These are phyloP conservation scores for Calosoma granatense DNA, from an alignment of 1,140 invertebrate genomes.

Conservation along the genomic window DNA sequence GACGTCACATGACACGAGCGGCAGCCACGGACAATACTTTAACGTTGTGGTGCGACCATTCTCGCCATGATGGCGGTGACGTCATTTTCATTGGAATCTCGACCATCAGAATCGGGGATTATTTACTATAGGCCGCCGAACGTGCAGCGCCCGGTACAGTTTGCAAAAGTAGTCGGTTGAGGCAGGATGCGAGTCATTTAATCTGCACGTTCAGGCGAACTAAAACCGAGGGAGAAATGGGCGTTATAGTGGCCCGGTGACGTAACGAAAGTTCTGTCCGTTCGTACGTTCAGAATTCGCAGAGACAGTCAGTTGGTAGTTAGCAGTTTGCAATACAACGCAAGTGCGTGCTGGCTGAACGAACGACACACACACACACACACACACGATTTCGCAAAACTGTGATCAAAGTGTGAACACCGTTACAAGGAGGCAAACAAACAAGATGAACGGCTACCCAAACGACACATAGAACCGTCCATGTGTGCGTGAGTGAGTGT, in stretches of 20 bases:
- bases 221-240: constrained; percentile 2
- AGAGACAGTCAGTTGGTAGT: neutral
- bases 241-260: neutral
- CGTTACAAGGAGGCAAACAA: neutral
- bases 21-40: neutral
- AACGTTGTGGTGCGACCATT: neutral
- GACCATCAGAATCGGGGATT: neutral
- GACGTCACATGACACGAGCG: too few relatives aligned
- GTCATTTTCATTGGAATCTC: neutral
- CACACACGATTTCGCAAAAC: constrained; percentile 2
- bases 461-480: constrained; percentile 1
- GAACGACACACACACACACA: too few relatives aligned
- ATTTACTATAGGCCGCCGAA: neutral
- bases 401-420: neutral
- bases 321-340: neutral
- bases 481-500: too few relatives aligned
- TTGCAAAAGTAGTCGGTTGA: neutral
- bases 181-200: neutral
- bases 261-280: neutral
- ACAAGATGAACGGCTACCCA: neutral
- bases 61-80: constrained; percentile 1
- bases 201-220: neutral
- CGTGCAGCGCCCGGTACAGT: neutral
- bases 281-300: neutral
- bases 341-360: too few relatives aligned